Evolutionary conservation across 2,888 invertebrate genomes (phyloP), one percentile per base, ranked within the genome.

Genomic region (Callimorpha dominula): DNA sequence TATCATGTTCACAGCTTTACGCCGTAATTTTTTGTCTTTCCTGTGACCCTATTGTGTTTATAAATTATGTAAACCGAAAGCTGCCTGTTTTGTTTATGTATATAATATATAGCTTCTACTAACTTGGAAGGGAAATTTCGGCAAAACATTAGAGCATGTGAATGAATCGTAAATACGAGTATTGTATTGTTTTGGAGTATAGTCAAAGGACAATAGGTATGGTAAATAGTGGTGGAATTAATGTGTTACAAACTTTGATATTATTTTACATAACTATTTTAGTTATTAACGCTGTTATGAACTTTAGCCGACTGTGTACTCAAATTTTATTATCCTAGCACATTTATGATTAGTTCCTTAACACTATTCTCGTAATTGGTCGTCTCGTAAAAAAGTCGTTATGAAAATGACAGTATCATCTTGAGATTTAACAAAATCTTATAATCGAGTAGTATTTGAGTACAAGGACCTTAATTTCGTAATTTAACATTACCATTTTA

Each of bases 1-100:
- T 54, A 20, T 68, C 75, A 74, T 71, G 77, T 76, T 81, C 80
- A 50, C 81, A 82, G 79, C 75, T 78, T 82, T 73, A 62, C 70
- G 74, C 79, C 78, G 80, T 76, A 76, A 77, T 78, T 82, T 84
- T 84, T 84, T 84, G 78, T 69, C 68, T 73, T 65, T 57, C 62
- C 69, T 71, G 66, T 65, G 73, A 78, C 79, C 76, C 64, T 76
- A 73, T 78, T 78, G 75, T 76, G 64, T 60, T 9, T 75, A 79
- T 84, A 78, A 82, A 83, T 78, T 79, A 82, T 78, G 71, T 80
- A 80, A 72, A 68, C 62, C 63, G 20, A 68, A 67, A 75, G 75
- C 65, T 72, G 71, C 67, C 67, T 72, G 70, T 65, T 71, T 74
- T 72, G 76, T 74, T 72, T 70, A 40, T 68, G 65, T 83, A 70